Evolutionary conservation across 2,888 invertebrate species (phyloP).

Genomic region (Drosophila quinaria): DNA sequence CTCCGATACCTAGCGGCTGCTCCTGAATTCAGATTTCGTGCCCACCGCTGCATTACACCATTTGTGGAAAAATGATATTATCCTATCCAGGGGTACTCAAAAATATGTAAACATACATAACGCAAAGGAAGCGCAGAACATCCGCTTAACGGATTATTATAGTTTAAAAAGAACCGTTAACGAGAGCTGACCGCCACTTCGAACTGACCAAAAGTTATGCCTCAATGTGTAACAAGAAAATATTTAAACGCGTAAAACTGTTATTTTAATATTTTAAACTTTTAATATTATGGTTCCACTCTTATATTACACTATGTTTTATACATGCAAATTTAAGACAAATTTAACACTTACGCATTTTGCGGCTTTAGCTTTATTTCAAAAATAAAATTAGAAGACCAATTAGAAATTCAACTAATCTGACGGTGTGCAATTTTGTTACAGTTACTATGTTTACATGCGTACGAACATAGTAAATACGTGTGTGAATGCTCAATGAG

Average conservation of each 20-base stretch:
- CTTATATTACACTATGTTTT: neutral
- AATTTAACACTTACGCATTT: constrained; percentile 50
- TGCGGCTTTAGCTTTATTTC: constrained; percentile 11
- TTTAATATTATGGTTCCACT: neutral
- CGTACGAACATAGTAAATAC: constrained; percentile 26
- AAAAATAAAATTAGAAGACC: constrained; percentile 6
- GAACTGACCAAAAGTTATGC: neutral
- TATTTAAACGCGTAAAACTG: neutral
- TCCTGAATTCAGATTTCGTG: too few relatives aligned
- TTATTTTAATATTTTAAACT: neutral
- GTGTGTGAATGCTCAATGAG: constrained; percentile 37
- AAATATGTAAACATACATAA: too few relatives aligned
- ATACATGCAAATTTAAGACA: constrained; percentile 11
- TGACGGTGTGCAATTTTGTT: constrained; percentile 11
- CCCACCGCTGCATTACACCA: too few relatives aligned
- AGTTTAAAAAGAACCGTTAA: neutral
- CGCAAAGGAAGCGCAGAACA: too few relatives aligned
- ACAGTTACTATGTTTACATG: constrained; percentile 42
- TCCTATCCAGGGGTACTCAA: too few relatives aligned
- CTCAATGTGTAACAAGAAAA: neutral
- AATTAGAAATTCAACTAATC: constrained; percentile 8
- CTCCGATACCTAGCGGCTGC: too few relatives aligned
- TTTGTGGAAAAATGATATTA: too few relatives aligned
- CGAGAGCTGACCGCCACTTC: neutral
- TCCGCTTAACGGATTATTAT: too few relatives aligned